Evolutionary conservation across 2,113 vertebrate genomes (phyloP).

Genomic region (Corythornis vintsioides): DNA sequence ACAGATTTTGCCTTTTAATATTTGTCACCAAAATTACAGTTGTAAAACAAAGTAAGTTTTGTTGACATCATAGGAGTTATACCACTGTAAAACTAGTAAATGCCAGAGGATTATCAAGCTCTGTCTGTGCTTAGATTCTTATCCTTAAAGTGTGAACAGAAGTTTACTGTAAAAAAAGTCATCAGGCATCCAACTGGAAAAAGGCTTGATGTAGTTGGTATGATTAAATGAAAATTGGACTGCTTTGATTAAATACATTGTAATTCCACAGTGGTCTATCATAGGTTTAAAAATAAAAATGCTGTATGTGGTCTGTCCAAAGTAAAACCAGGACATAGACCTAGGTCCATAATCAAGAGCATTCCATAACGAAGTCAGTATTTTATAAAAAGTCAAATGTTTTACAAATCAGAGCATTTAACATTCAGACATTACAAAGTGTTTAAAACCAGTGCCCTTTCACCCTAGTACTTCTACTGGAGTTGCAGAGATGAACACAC

Average conservation of each 20-base stretch:
- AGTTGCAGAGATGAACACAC: not conserved
- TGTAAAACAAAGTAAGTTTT: not conserved
- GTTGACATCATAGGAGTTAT: not conserved
- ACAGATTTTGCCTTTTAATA: not conserved
- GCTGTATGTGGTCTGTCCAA: not conserved
- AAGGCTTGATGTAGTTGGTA: not conserved
- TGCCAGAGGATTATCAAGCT: not conserved
- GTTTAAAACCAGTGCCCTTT: conserved; percentile 32
- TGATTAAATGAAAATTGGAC: conserved; percentile 35
- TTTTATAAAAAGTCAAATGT: conserved; percentile 67
- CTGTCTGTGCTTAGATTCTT: not conserved
- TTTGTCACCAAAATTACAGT: not conserved
- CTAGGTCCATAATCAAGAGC: conserved; percentile 50
- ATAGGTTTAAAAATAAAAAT: conserved; percentile 58
- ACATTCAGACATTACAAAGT: not conserved
- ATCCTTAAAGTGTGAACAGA: not conserved
- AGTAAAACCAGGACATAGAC: not conserved
- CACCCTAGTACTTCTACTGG: conserved; percentile 16
- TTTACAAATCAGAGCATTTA: conserved; percentile 47
- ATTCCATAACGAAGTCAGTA: conserved; percentile 56
- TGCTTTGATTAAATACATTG: conserved; percentile 51
- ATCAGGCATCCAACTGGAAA: not conserved
- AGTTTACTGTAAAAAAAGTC: conserved; percentile 5
- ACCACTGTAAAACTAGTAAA: not conserved
- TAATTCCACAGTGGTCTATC: conserved; percentile 34